A percentile compares a stretch with the other conserved stretches of the same genome.
Conservation (phyloP, 2,797 vertebrate genomes). For the Agapornis canus region DNA sequence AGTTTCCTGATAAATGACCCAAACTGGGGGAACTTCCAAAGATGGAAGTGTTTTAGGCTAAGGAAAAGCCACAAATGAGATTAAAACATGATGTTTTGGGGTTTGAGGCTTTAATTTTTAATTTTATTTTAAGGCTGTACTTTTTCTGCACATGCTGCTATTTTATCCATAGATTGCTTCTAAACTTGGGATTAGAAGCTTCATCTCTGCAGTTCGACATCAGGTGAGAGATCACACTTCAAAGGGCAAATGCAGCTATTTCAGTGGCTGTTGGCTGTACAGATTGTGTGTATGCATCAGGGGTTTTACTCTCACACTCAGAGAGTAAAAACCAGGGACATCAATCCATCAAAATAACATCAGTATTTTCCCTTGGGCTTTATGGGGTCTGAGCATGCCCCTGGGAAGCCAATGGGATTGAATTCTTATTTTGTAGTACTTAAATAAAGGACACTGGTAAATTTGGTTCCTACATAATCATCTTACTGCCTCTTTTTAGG, state of each 20-base stretch:
- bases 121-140: neutral
- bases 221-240: neutral
- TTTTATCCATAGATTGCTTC: slow-evolving; percentile 24
- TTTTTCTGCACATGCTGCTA: slow-evolving; percentile 18
- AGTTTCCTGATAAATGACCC: neutral
- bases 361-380: neutral
- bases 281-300: neutral
- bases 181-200: slow-evolving; percentile 24
- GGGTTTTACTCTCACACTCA: neutral
- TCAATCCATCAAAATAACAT: neutral
- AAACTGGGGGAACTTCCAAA: neutral
- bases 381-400: neutral
- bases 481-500: neutral
- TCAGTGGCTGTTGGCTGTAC: neutral
- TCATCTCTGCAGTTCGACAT: neutral
- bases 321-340: neutral
- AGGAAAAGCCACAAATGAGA: neutral
- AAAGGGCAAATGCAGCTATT: neutral
- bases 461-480: slow-evolving; percentile 10
- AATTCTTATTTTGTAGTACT: neutral
- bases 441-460: neutral
- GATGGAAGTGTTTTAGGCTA: neutral
- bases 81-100: neutral
- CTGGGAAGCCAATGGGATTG: neutral
- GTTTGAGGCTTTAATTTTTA: neutral